Evolutionary conservation across 2,113 vertebrate species (phyloP).

Genomic region (Malurus elegans): DNA sequence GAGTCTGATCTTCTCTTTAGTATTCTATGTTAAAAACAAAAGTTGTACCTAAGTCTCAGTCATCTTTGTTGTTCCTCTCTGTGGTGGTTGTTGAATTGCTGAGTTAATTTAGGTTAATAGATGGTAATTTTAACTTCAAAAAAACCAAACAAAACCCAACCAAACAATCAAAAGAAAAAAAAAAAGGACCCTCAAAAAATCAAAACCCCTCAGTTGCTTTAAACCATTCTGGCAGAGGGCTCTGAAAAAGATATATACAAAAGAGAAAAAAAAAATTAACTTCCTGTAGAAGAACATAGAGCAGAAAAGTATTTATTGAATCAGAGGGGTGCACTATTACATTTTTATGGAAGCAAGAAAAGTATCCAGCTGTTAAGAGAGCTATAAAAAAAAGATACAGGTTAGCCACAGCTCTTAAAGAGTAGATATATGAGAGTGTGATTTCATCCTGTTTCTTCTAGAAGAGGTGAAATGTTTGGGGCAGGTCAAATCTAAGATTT

Average conservation of each 20-base stretch:
- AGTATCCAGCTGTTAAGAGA: slow-evolving; percentile 42
- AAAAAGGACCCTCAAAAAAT: not conserved
- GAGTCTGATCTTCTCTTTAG: not conserved
- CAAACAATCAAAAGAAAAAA: not conserved
- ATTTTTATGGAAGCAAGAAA: slow-evolving; percentile 34
- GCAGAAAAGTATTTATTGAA: not conserved
- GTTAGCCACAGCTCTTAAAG: slow-evolving; percentile 34
- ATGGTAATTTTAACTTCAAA: not conserved
- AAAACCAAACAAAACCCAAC: not conserved
- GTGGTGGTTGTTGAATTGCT: not conserved
- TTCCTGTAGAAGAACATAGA: not conserved
- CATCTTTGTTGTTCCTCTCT: not conserved
- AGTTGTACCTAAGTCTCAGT: not conserved
- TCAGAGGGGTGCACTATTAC: not conserved
- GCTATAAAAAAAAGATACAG: slow-evolving; percentile 28
- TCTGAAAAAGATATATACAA: not conserved
- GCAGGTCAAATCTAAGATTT: not conserved
- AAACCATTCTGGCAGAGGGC: not conserved
- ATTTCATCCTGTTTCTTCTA: not conserved
- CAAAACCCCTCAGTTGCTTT: not conserved
- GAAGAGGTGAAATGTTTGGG: not conserved
- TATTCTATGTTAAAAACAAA: not conserved
- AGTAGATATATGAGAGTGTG: not conserved
- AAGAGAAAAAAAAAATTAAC: not conserved
- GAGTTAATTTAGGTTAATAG: not conserved